These are phyloP conservation scores for Aphelocoma californica DNA, from an alignment of 2,797 vertebrate species.

Conservation along the genomic window DNA sequence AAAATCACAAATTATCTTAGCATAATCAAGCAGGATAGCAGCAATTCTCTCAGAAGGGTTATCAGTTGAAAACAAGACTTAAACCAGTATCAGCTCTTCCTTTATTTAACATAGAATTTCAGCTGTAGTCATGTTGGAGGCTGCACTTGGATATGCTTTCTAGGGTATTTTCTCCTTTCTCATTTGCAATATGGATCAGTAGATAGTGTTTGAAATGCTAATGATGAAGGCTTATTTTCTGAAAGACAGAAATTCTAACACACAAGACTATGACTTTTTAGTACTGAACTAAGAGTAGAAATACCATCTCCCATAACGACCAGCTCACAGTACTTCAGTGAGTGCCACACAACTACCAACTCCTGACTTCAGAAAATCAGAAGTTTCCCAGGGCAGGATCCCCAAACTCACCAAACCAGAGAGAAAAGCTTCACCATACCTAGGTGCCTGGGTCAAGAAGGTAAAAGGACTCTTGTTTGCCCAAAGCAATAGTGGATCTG, in stretches of 20 bases:
- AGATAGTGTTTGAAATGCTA: neutral
- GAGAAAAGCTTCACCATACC: neutral
- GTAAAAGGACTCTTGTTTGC: neutral
- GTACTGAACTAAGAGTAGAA: neutral
- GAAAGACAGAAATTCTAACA: neutral
- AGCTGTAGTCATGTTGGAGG: neutral
- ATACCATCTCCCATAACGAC: neutral
- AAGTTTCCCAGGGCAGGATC: neutral
- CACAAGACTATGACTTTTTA: neutral
- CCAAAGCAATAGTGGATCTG: neutral
- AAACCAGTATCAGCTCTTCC: neutral
- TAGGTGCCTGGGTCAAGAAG: neutral
- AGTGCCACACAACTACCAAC: neutral
- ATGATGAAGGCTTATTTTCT: neutral
- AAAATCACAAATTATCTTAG: neutral
- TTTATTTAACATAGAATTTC: neutral
- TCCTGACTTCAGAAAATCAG: neutral
- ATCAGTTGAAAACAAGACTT: neutral
- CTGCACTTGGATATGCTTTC: neutral
- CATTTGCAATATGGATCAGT: neutral
- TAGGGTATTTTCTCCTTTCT: neutral
- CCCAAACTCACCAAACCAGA: neutral
- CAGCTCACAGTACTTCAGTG: neutral
- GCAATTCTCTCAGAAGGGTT: neutral
- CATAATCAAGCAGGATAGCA: neutral